Conservation (phyloP, 2,797 vertebrate species). For the Spondyliosoma cantharus region DNA sequence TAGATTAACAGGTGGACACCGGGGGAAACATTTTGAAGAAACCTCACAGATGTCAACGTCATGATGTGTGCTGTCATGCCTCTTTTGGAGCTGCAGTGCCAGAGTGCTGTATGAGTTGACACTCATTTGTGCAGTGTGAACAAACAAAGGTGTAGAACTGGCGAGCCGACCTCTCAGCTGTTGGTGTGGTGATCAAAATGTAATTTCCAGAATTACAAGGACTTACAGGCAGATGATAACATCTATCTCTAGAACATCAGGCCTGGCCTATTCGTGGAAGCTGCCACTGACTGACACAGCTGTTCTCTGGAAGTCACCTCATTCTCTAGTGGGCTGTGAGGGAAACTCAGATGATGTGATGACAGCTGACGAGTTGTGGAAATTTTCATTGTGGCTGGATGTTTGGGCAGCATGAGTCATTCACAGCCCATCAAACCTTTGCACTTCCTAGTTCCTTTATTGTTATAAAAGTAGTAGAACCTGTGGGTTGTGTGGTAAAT, state of each 20-base stretch:
- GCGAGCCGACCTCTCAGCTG: background rate
- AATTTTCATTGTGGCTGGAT: constrained; percentile 27
- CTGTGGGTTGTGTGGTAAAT: background rate
- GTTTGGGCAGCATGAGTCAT: constrained; percentile 39
- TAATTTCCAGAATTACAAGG: background rate
- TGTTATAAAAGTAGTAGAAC: background rate
- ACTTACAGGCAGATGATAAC: background rate
- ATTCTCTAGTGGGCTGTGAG: constrained; percentile 15
- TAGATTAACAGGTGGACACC: too few species aligned
- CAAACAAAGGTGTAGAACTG: too few species aligned
- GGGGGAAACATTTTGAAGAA: too few species aligned
- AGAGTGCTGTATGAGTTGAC: too few species aligned
- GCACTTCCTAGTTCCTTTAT: background rate
- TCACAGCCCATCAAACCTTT: constrained; percentile 12
- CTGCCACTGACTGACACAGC: constrained; percentile 39
- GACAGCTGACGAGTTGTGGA: constrained; percentile 43
- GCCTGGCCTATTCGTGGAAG: constrained; percentile 29
- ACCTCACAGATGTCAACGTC: too few species aligned
- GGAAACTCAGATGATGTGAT: constrained; percentile 40
- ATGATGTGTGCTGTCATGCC: too few species aligned
- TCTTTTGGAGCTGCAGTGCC: too few species aligned
- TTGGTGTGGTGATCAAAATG: background rate
- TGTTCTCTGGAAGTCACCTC: constrained; percentile 37
- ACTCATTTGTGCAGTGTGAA: too few species aligned
- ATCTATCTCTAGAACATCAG: constrained; percentile 8